phyloP scores from a whole-genome alignment of 2,888 invertebrate species.

The Sarcophaga rosellei region DNA sequence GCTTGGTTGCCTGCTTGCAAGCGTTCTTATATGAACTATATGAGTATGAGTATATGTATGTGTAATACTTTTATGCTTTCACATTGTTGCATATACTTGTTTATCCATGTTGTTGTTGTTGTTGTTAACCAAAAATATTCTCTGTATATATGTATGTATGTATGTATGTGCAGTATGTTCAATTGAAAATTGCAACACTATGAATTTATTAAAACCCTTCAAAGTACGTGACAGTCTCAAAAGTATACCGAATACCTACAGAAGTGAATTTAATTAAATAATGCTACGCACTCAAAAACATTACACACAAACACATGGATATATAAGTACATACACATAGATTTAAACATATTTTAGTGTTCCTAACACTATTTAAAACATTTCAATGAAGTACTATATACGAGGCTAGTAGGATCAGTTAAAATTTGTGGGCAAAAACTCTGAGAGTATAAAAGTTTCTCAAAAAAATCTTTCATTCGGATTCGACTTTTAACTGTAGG shows the following conservation, averaged over 20 bases:
- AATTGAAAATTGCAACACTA: conserved; percentile 37
- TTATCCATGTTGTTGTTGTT: background rate
- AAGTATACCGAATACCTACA: background rate
- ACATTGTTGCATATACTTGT: background rate
- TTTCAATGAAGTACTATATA: too few species aligned
- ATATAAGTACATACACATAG: background rate
- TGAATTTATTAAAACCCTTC: conserved; percentile 43
- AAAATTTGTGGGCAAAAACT: too few species aligned
- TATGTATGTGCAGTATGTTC: conserved; percentile 34
- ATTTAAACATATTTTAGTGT: background rate
- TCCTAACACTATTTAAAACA: too few species aligned
- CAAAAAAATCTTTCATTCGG: too few species aligned
- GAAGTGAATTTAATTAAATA: conserved; percentile 52
- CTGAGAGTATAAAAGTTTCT: too few species aligned
- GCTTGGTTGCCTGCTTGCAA: background rate
- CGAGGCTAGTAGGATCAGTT: background rate
- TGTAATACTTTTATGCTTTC: conserved; percentile 10
- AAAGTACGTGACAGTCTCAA: conserved; percentile 46
- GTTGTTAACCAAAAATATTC: background rate
- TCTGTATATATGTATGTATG: background rate
- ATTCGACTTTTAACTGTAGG: too few species aligned
- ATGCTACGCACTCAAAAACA: conserved; percentile 4
- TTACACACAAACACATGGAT: background rate
- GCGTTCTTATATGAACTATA: background rate
- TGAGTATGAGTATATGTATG: background rate